Evolutionary conservation across 1,140 invertebrate genomes (phyloP).

Genomic region (Glossosoma conforme): DNA sequence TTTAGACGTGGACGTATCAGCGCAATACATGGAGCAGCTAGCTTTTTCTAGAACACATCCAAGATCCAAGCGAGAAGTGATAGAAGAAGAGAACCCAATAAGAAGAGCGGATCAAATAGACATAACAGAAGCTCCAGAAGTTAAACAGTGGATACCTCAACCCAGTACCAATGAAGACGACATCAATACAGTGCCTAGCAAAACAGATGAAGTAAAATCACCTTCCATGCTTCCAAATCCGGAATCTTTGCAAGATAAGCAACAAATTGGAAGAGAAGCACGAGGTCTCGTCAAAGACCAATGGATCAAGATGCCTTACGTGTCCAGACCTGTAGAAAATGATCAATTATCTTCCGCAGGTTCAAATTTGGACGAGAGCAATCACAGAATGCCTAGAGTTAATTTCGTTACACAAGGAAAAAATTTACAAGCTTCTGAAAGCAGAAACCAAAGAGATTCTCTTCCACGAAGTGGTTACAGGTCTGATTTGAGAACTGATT

Average conservation of each 20-base stretch:
- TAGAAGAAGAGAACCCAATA: constrained; percentile 43
- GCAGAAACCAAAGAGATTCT: constrained; percentile 45
- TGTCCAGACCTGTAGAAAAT: constrained; percentile 36
- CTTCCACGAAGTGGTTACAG: constrained; percentile 30
- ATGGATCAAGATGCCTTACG: constrained; percentile 47
- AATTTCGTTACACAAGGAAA: constrained; percentile 51
- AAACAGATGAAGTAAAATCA: constrained; percentile 38
- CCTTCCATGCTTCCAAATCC: constrained; percentile 35
- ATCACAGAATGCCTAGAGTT: constrained; percentile 46
- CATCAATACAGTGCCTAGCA: constrained; percentile 37
- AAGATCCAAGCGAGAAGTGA: constrained; percentile 37
- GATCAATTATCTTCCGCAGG: constrained; percentile 40
- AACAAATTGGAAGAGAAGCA: constrained; percentile 43
- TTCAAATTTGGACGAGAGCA: constrained; percentile 44
- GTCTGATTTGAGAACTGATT: constrained; percentile 43
- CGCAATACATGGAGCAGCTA: constrained; percentile 18
- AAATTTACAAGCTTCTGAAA: constrained; percentile 45
- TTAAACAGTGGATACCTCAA: constrained; percentile 42
- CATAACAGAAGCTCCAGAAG: constrained; percentile 32
- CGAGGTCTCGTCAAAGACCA: constrained; percentile 41
- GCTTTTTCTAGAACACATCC: constrained; percentile 10
- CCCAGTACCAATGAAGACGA: constrained; percentile 34
- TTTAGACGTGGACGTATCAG: constrained; percentile 17
- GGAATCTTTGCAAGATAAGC: constrained; percentile 44
- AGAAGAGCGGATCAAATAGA: constrained; percentile 37